These are phyloP conservation scores for Eupithecia tripunctaria DNA, from an alignment of 2,888 invertebrate genomes.

Conservation along the genomic window DNA sequence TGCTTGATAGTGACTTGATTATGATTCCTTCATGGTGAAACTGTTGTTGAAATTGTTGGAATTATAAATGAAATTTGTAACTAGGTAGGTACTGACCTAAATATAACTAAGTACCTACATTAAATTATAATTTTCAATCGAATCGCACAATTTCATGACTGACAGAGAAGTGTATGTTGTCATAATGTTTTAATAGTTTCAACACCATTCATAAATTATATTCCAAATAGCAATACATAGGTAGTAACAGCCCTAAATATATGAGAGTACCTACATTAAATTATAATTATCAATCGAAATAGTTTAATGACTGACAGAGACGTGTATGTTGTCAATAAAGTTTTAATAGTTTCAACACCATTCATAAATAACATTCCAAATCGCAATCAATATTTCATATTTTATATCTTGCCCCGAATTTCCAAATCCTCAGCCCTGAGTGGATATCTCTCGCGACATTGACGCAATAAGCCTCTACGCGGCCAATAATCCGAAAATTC, in stretches of 20 bases:
- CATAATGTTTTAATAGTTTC: too few species aligned
- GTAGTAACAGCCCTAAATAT: neutral
- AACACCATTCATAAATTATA: too few species aligned
- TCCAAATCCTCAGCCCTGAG: conserved; percentile 23
- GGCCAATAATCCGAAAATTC: conserved; percentile 72
- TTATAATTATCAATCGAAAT: neutral
- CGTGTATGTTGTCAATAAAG: neutral
- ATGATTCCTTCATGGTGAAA: neutral
- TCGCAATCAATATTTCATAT: conserved; percentile 5
- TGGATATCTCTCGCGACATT: conserved; percentile 48
- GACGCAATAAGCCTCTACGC: conserved; percentile 66
- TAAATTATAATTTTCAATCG: too few species aligned
- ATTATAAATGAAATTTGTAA: neutral
- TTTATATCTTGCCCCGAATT: neutral
- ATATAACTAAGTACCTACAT: neutral
- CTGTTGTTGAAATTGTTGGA: too few species aligned
- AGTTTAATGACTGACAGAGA: neutral
- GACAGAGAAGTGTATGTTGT: too few species aligned
- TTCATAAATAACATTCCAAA: neutral
- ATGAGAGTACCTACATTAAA: neutral
- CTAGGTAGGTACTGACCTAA: neutral
- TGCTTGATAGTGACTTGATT: neutral
- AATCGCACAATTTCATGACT: too few species aligned
- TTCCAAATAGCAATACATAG: too few species aligned
- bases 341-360: neutral